Evolutionary conservation across 2,888 invertebrate species (phyloP).

Genomic region (Rotaria macrura): DNA sequence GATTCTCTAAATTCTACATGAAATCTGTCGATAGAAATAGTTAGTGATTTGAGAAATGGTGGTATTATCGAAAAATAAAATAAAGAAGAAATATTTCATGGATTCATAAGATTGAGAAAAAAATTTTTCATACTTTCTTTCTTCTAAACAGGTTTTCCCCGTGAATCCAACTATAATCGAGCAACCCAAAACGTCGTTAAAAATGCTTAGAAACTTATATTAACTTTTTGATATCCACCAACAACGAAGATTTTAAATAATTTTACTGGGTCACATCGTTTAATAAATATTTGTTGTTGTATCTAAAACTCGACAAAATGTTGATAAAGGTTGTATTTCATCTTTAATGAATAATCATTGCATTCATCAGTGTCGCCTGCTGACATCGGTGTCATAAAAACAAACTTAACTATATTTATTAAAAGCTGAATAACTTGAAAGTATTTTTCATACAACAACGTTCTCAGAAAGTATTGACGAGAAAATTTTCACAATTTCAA

Average conservation of each 20-base stretch:
- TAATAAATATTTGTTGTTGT: background rate
- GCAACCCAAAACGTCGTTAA: no score
- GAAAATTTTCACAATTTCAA: no score
- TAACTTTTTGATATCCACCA: background rate
- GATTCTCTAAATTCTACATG: no score
- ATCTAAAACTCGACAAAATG: background rate
- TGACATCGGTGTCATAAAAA: background rate
- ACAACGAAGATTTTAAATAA: background rate
- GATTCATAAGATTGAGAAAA: no score
- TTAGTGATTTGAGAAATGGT: no score
- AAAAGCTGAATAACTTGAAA: background rate
- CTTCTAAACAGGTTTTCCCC: background rate
- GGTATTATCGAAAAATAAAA: no score
- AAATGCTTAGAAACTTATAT: background rate
- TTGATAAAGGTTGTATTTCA: background rate
- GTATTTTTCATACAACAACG: background rate
- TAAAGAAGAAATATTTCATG: no score
- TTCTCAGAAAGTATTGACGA: background rate
- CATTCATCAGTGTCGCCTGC: background rate
- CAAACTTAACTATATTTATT: background rate
- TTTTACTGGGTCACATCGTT: background rate
- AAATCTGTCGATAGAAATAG: no score
- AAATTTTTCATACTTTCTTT: background rate
- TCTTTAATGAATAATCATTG: background rate
- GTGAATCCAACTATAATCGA: no score